These are phyloP conservation scores for Bicyclus anynana DNA, from an alignment of 1,140 invertebrate species.

Conservation along the genomic window DNA sequence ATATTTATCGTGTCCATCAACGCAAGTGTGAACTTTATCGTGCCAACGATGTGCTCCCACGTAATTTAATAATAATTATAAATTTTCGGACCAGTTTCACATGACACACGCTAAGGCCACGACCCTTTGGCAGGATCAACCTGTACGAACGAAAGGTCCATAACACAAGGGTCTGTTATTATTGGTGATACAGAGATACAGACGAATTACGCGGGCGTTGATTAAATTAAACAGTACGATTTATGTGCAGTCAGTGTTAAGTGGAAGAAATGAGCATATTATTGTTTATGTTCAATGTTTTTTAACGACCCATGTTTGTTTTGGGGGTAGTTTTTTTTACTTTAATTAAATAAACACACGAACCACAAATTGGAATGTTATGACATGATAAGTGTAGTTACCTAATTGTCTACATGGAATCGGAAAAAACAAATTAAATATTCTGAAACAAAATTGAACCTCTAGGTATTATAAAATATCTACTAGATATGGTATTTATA, in stretches of 20 bases:
- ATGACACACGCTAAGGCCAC: conserved; percentile 8
- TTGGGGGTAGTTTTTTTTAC: conserved; percentile 15
- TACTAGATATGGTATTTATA: no score
- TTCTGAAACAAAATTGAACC: no score
- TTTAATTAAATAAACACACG: conserved; percentile 7
- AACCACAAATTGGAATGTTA: not conserved
- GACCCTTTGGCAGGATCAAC: conserved; percentile 18
- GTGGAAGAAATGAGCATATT: conserved; percentile 41
- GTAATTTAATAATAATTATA: conserved; percentile 28
- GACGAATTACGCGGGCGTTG: conserved; percentile 57
- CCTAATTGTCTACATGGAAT: no score
- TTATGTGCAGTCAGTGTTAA: conserved; percentile 57
- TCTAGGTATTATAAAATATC: no score
- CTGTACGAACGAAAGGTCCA: conserved; percentile 16
- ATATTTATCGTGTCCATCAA: conserved; percentile 11
- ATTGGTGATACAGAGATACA: conserved; percentile 43
- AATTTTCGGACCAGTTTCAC: conserved; percentile 16
- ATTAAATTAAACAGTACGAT: conserved; percentile 70
- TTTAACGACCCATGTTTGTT: conserved; percentile 13
- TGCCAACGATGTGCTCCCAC: conserved; percentile 15
- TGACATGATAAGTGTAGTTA: not conserved
- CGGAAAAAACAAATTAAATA: no score
- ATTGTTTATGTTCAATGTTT: conserved; percentile 24
- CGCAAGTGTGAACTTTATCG: conserved; percentile 16
- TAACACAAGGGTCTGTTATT: conserved; percentile 31